phyloP scores from a whole-genome alignment of 2,113 vertebrate species.

The Microcebus murinus region DNA sequence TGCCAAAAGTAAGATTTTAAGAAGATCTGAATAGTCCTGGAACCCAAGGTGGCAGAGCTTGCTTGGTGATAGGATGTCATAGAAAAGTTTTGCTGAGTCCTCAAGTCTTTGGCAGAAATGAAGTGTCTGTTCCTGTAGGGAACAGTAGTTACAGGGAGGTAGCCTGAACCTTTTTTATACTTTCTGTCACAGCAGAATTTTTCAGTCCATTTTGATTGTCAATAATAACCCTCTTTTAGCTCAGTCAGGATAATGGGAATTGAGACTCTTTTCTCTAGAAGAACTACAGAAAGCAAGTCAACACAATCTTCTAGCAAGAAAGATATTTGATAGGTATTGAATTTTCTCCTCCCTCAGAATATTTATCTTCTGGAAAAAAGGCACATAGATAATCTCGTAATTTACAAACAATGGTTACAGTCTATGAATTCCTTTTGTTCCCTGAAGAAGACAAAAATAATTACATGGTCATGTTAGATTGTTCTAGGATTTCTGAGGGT shows the following conservation, averaged over 20 bases:
- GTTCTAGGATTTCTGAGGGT: neutral
- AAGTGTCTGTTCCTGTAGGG: neutral
- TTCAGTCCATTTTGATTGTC: neutral
- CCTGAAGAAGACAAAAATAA: neutral
- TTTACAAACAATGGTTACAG: neutral
- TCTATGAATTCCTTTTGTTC: neutral
- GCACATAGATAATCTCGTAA: neutral
- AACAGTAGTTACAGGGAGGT: neutral
- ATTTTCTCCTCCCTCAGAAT: neutral
- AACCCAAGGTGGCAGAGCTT: neutral
- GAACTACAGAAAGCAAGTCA: neutral
- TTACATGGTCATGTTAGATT: neutral
- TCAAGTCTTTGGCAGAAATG: neutral
- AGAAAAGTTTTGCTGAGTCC: neutral
- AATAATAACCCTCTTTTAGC: neutral
- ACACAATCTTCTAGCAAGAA: neutral
- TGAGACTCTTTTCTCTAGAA: neutral
- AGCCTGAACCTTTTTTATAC: neutral
- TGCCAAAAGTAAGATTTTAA: neutral
- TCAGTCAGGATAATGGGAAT: neutral
- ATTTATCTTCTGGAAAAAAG: neutral
- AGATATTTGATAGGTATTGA: neutral
- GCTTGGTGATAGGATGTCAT: neutral
- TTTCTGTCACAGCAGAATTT: neutral
- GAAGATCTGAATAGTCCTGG: neutral